Evolutionary conservation across 2,888 invertebrate genomes (phyloP), one percentile per base, ranked within the genome.

Genomic region (Stenolophus ochropezus): DNA sequence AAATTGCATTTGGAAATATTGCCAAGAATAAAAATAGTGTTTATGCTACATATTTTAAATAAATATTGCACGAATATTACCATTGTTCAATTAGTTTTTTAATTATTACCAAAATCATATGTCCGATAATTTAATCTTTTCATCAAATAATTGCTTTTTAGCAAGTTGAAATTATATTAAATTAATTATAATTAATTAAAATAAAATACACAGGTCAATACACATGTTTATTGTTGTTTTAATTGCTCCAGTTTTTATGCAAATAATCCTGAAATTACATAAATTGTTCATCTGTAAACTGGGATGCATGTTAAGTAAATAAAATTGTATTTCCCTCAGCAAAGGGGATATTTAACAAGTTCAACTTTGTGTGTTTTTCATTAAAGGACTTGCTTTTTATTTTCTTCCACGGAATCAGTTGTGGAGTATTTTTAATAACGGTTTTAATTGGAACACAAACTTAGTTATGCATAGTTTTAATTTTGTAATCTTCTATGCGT

Each of bases 211-310:
- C n/a, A 20, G 21, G 1, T 21, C 20, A 56, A 56, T n/a, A 56
- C 3, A 11, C 56, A 56, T 56, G 56, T 56, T 56, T 56, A 56
- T 21, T 21, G 11, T 56, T 56, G 21, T 21, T 56, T 56, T 21
- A 56, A 56, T 11, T 56, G 56, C 11, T 18, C 6, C 21, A 56
- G 56, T 56, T 56, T 56, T 56, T 56, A 56, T 56, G 21, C 11
- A 56, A 23, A 56, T 56, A 56, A 56, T 21, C 21, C 56, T 56
- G 6, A 56, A 58, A 23, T n/a, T 58, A 58, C 11, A 58, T 58
- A 58, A 20, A 58, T 58, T n/a, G 11, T 58, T 21, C 21, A 58
- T 23, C 20, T 58, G 2, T 58, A 20, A 20, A 58, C 11, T 20
- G 5, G 5, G n/a, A 51, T 51, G 51, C 51, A 51, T 16, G n/a